Evolutionary conservation across 2,113 vertebrate genomes (phyloP), one percentile per base, ranked within the genome.

Genomic region (Chionodraco myersi): DNA sequence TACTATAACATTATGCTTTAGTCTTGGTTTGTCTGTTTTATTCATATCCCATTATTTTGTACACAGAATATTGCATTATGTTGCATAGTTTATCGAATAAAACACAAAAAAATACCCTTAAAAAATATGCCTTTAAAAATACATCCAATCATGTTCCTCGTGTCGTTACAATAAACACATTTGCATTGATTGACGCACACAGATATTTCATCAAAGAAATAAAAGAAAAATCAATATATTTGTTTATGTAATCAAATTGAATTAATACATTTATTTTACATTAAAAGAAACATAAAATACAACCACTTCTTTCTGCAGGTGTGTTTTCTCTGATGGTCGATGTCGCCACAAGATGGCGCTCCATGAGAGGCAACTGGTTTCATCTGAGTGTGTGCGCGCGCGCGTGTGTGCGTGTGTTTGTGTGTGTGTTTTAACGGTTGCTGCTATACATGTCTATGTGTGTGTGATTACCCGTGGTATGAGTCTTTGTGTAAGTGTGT

Each of bases 321-420:
- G 10, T 61, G 49, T 10, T 4, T 10, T n/a, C 4, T 36, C 62
- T 75, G 13, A 15, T 4, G 51, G 13, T 21, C 0, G 0, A 2
- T 15, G 58, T 1, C 0, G 26, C 85, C 91, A 77, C 88, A 10
- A 89, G 91, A 91, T 92, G 91, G 91, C 78, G 78, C 85, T 64
- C 71, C 18, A 80, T 41, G 88, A 77, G 86, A 90, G 60, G 77
- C n/a, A 66, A 90, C 72, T 2, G 52, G 16, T 26, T 15, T 13
- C 56, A 18, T 49, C 26, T 52, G 13, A 2, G 36, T 57, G 62
- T 45, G 80, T 58, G 60, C 59, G 60, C 51, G 60, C 67, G 56
- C 57, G 23, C 18, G 41, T 48, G 21, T 21, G 21, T 21, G 21
- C 21, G 21, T 21, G 21, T 21, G 21, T 21, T 1, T 58, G 53